Percentiles rank a stretch among this genome's conserved stretches.
phyloP scores from a whole-genome alignment of 2,797 vertebrate genomes.

The Lacerta agilis region DNA sequence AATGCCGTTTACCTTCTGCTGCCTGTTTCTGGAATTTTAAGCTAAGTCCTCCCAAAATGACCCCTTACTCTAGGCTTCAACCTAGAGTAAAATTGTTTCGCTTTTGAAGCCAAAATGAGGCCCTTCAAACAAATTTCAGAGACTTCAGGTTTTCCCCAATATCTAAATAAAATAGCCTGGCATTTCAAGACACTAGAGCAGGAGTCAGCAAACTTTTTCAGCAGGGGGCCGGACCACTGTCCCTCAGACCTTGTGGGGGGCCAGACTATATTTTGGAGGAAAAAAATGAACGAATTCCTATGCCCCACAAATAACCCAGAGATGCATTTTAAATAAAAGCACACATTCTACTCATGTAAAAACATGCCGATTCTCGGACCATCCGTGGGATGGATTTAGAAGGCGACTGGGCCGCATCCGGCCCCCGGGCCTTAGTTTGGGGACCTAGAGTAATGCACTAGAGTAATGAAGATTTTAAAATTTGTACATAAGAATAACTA shows the following conservation, averaged over 20 bases:
- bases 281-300: too few relatives aligned
- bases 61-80: neutral
- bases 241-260: too few relatives aligned
- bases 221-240: too few relatives aligned
- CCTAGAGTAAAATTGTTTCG: neutral
- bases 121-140: neutral
- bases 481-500: slow-evolving; percentile 58
- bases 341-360: too few relatives aligned
- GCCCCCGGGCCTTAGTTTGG: too few relatives aligned
- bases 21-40: neutral
- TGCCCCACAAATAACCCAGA: too few relatives aligned
- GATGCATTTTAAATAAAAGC: too few relatives aligned
- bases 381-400: too few relatives aligned
- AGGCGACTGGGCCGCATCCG: too few relatives aligned
- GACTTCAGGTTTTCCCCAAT: neutral
- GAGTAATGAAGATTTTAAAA: slow-evolving; percentile 69
- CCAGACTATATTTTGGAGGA: too few relatives aligned
- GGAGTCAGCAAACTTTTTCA: too few relatives aligned
- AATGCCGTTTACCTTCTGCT: neutral
- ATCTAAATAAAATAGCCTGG: neutral
- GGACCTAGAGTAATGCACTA: neutral
- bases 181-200: neutral
- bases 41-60: neutral
- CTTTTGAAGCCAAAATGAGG: neutral
- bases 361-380: too few relatives aligned